Evolutionary conservation across 2,797 vertebrate genomes (phyloP), one percentile per base, ranked within the genome.

Genomic region (Syndactyla subalaris): DNA sequence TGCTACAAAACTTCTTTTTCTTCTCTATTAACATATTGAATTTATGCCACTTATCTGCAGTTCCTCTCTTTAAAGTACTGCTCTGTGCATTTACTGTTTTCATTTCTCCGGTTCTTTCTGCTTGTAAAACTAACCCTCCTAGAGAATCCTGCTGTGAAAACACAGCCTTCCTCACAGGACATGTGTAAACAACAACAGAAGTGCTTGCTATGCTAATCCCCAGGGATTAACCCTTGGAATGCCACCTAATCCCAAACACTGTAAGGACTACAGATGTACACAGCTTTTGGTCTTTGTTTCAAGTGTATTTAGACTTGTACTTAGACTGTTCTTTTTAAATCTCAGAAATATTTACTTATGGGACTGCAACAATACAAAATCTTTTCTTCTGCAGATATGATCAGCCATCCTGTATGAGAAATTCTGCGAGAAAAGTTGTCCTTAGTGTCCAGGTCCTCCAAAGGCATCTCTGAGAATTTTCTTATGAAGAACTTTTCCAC

Each of bases 211-310:
- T 14, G n/a, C 67, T 96, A 96, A 97, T 94, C 90, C 63, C 61
- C 36, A 41, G 43, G 57, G 95, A 95, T 95, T 97, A 97, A 97
- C 93, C 85, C 95, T 77, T 93, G 88, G 88, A 92, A 93, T 89
- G 57, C 70, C 9, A 26, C 84, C 90, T 93, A 93, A 97, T 93
- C 75, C 67, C 80, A 91, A 93, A 82, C 66, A 63, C 65, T 90
- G 91, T 59, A 46, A 81, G 49, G 79, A 84, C 74, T 79, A 73
- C 36, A 81, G 77, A 90, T 89, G 80, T 80, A 93, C 80, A 76
- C 74, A 94, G 78, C 15, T 85, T 88, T 77, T 48, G 57, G 59
- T 72, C 72, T 95, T 94, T 82, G 30, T 70, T 93, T 95, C 76
- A 85, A 96, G 83, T 84, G 39, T 90, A 46, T 89, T 95, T 92